Base-by-base conservation (phyloP, 2,888 invertebrate species). In the Galeruca laticollis region DNA sequence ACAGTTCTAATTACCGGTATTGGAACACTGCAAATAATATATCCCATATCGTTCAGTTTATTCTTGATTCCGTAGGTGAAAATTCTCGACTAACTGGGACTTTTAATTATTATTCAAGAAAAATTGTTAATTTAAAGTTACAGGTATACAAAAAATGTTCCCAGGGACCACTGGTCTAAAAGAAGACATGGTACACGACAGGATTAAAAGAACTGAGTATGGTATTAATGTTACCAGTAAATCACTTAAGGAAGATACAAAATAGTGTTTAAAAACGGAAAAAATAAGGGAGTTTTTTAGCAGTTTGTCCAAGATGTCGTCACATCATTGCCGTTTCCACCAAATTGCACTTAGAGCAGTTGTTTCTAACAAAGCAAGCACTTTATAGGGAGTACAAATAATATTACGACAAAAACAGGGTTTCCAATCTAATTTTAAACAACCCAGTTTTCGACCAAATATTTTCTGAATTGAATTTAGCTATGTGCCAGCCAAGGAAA, bases 331-430 rank as follows among this genome's bases (percentile, higher is more conserved):
- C 13, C 37, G 21, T 43, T 18, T 20, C 40, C 8, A 15, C 9
- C 9, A 60, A 60, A 43, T 60, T 60, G 47, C 47, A 60, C 26
- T 26, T 60, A 11, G 2, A 60, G n/a, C 60, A 60, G 47, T 26
- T 60, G 21, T 60, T 60, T 43, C 60, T 26, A 21, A 47, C 47
- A 43, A 47, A 60, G 47, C 21, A 20, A 21, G 60, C 43, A 26
- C 60, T 60, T 26, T 60, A 60, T 47, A 20, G 26, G 40, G 18
- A 47, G 20, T 60, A 60, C 43, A 10, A 15, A 40, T 13, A 60
- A 13, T 60, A 18, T 43, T 60, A 20, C 40, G 43, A 49, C 20
- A n/a, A 37, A 8, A 35, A 35, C 11, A 11, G 10, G 11, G 9
- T 35, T 57, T n/a, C 35, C 33, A 8, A 57, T 26, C 31, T 57